Evolutionary conservation across 2,888 invertebrate species (phyloP), one percentile per base, ranked within the genome.

Genomic region (Yponomeuta sedellus): DNA sequence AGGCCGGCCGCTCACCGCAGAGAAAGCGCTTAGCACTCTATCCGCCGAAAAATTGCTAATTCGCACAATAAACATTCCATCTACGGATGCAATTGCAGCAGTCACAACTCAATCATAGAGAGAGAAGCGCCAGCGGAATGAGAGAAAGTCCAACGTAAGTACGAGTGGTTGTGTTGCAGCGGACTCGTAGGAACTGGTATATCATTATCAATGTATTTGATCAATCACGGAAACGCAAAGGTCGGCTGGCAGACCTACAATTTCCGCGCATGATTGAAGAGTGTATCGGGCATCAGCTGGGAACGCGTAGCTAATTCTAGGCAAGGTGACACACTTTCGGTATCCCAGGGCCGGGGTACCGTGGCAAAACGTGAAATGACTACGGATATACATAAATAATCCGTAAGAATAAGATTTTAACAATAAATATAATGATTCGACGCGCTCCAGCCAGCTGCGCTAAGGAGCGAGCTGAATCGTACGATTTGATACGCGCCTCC

Each of bases 401-500:
- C 81, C 76, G 80, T 77, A 85, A 85, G 87, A 85, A 81, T 77
- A 84, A 85, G 87, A 84, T 85, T 77, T 78, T 83, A 83, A 89
- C 86, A 88, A 88, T 87, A 85, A 89, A 88, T 87, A 84, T 81
- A 85, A 83, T 79, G 79, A 91, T 90, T 90, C 83, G 91, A 74
- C 81, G 77, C 88, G 85, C 85, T 77, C 79, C 75, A 83, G 84
- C 86, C 91, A 90, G 91, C 88, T 91, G 91, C 81, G 81, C 75
- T 86, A 87, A 90, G 90, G 85, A 88, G 86, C 85, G 79, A 75
- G 76, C 75, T 82, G 83, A 87, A 88, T 88, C 81, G 81, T 71
- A 70, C 88, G 83, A 91, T 91, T 91, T 83, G 91, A 85, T 87
- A 89, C 89, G 90, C 88, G 86, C 88, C 85, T 88, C 88, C 87